Evolutionary conservation across 2,888 invertebrate species (phyloP).

Genomic region (Drepana falcataria): DNA sequence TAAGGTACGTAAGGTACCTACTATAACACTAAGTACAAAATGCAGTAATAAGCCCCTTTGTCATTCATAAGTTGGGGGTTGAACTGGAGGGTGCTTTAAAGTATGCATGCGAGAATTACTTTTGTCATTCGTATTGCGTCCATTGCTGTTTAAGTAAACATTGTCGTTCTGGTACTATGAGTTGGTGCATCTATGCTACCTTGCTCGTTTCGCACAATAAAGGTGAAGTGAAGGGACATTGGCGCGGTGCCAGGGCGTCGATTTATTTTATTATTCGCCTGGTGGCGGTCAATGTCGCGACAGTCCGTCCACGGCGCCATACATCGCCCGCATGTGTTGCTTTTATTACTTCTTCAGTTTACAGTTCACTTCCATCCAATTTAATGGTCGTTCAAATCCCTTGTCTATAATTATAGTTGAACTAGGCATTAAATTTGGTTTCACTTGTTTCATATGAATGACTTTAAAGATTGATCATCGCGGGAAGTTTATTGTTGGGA

Average conservation of each 20-base stretch:
- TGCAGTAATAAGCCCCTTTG: conserved; percentile 20
- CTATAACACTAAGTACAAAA: too few relatives aligned
- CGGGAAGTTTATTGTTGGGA: too few relatives aligned
- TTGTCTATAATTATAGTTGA: too few relatives aligned
- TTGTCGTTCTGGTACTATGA: conserved; percentile 22
- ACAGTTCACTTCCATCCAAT: conserved; percentile 23
- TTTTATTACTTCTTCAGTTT: conserved; percentile 43
- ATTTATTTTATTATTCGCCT: conserved; percentile 73
- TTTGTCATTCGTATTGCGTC: conserved; percentile 9
- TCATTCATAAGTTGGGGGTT: conserved; percentile 28
- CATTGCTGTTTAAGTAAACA: conserved; percentile 25
- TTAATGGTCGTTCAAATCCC: conserved; percentile 5
- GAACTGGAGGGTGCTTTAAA: conserved; percentile 31
- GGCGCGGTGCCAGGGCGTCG: conserved; percentile 67
- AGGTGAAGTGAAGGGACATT: conserved; percentile 67
- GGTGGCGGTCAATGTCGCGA: conserved; percentile 76
- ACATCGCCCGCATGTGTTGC: conserved; percentile 58
- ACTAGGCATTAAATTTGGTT: too few relatives aligned
- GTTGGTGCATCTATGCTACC: conserved; percentile 30
- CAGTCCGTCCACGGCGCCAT: conserved; percentile 54
- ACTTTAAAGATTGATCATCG: too few relatives aligned
- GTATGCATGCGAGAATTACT: background rate
- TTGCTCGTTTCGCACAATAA: conserved; percentile 39
- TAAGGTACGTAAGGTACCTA: too few relatives aligned
- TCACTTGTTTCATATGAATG: too few relatives aligned